Conservation (phyloP, 2,113 vertebrate genomes). For the Dunckerocampus dactyliophorus region DNA sequence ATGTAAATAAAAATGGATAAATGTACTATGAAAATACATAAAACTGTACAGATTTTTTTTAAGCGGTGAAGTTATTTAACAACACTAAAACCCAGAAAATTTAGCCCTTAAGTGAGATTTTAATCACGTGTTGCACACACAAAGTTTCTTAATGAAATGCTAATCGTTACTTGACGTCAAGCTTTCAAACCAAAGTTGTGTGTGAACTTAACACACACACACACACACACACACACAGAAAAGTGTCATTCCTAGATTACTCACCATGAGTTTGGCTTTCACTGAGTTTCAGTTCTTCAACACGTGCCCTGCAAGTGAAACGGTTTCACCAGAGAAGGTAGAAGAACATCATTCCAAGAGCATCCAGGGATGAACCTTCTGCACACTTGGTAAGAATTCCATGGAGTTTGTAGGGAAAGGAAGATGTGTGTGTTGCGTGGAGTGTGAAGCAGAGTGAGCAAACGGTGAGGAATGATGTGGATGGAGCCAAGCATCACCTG, state of each 20-base stretch:
- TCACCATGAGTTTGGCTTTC: conserved; percentile 44
- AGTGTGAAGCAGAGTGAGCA: conserved; percentile 26
- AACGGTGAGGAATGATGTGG: conserved; percentile 22
- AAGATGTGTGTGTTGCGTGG: conserved; percentile 2
- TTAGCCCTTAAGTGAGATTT: too few species aligned
- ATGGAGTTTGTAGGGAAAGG: conserved; percentile 4
- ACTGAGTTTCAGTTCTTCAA: conserved; percentile 20
- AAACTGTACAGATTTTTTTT: too few species aligned
- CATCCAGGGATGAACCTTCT: conserved; percentile 19
- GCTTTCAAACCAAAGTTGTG: not conserved
- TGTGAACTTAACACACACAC: not conserved
- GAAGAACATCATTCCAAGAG: not conserved
- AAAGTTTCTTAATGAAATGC: too few species aligned
- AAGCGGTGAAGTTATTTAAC: too few species aligned
- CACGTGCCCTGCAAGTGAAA: conserved; percentile 8
- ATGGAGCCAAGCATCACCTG: conserved; percentile 39
- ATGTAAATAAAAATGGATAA: too few species aligned
- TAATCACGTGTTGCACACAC: too few species aligned
- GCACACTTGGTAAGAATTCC: conserved; percentile 12
- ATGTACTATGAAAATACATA: too few species aligned
- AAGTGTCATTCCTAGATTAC: conserved; percentile 40
- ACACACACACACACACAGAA: not conserved
- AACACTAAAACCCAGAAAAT: too few species aligned
- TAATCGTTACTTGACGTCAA: not conserved
- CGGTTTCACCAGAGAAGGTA: not conserved